Conservation (phyloP, 2,888 invertebrate species). For the Synanthedon formicaeformis region DNA sequence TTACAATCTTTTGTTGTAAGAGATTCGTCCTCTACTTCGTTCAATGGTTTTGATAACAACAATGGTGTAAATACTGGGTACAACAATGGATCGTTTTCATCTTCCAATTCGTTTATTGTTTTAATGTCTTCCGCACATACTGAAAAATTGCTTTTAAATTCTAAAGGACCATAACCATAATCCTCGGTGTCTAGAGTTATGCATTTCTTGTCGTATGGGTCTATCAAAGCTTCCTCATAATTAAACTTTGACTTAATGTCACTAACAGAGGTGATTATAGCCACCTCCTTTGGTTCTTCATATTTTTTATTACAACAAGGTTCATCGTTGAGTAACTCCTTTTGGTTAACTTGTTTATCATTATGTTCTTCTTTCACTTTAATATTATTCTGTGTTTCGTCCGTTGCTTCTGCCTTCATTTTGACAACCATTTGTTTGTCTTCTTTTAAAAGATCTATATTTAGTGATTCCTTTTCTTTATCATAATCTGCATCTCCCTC, state of each 20-base stretch:
- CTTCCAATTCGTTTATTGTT: not conserved
- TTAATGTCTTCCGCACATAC: no score
- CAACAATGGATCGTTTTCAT: not conserved
- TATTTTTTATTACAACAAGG: not conserved
- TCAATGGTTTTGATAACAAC: not conserved
- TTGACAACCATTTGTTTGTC: not conserved
- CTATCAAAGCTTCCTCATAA: conserved; percentile 7
- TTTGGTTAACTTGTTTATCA: not conserved
- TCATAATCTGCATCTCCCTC: not conserved
- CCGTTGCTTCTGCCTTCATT: not conserved
- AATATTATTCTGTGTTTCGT: not conserved
- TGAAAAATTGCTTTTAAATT: not conserved
- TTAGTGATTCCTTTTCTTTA: not conserved
- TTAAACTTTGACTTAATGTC: not conserved
- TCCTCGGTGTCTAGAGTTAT: conserved; percentile 7
- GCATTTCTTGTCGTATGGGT: conserved; percentile 12
- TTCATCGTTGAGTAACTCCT: not conserved
- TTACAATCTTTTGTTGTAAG: no score
- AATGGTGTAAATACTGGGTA: not conserved
- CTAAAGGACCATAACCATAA: not conserved
- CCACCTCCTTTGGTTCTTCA: not conserved
- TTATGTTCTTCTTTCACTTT: not conserved
- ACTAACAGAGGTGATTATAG: not conserved
- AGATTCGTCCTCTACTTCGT: not conserved
- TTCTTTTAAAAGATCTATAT: not conserved